phyloP scores from a whole-genome alignment of 1,140 invertebrate species.

The Chymomyza costata region DNA sequence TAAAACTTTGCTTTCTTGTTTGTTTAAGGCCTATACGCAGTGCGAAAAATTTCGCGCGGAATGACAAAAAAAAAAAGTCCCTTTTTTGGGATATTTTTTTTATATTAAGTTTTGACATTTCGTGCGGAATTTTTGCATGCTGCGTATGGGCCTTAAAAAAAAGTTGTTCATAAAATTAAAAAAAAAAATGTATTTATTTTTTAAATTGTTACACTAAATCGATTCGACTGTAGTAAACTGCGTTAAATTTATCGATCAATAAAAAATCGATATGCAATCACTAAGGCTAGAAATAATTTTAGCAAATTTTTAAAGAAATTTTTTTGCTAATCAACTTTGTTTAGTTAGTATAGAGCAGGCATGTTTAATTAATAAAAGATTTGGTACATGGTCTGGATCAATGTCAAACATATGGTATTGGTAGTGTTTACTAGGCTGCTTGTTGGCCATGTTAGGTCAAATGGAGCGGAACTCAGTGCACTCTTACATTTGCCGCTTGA shows the following conservation, averaged over 20 bases:
- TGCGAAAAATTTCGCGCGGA: too few relatives aligned
- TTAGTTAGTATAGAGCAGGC: conserved; percentile 8
- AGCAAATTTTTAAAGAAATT: conserved; percentile 3
- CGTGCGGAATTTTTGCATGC: too few relatives aligned
- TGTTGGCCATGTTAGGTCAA: conserved; percentile 5
- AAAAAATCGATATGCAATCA: conserved; percentile 1
- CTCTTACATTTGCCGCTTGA: background rate
- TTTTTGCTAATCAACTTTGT: conserved; percentile 8
- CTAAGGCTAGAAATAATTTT: conserved; percentile 5
- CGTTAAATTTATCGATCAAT: too few relatives aligned
- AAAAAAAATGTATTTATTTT: too few relatives aligned
- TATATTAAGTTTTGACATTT: too few relatives aligned
- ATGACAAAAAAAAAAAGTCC: too few relatives aligned
- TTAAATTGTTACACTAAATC: conserved; percentile 13
- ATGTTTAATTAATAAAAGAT: background rate
- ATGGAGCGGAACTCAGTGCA: conserved; percentile 26
- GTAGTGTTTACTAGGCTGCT: background rate
- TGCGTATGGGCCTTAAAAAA: too few relatives aligned
- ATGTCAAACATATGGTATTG: conserved; percentile 6
- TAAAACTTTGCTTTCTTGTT: too few relatives aligned
- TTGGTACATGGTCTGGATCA: conserved; percentile 15
- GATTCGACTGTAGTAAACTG: too few relatives aligned
- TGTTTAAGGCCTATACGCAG: too few relatives aligned
- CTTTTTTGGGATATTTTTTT: too few relatives aligned
- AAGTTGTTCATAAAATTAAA: too few relatives aligned